Evolutionary conservation across 2,797 vertebrate genomes (phyloP), one percentile per base, ranked within the genome.

Genomic region (Crocodylus rhombifer): DNA sequence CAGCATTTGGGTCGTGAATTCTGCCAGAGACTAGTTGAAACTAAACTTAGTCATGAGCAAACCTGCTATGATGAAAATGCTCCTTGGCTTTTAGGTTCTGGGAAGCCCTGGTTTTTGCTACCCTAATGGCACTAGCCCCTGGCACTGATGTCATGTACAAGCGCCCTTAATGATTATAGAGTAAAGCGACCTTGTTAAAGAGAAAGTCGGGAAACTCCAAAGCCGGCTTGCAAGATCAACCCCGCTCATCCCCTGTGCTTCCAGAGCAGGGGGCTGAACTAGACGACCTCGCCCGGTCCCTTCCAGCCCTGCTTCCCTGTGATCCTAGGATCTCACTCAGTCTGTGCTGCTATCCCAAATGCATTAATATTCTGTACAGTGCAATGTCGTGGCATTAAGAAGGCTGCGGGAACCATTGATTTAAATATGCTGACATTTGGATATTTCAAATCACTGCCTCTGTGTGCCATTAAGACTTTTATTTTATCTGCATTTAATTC

Each of bases 1-100:
- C 86, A 84, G 84, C 79, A 2, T 86, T 88, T 15, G 67, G 86
- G 33, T 85, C 92, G 77, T 33, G 88, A 76, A 90, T 75, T 58
- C 82, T 74, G 62, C 76, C 7, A 8, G 14, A 91, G 18, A 17
- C 83, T 74, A 78, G 77, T 78, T 15, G 73, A 77, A 88, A 71
- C 1, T 14, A 93, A 87, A 80, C 30, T 42, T 51, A 51, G 42
- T 61, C 36, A 18, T 1, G 23, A 9, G 4, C n/a, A 55, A 91
- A 78, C 0, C 0, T 69, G 18, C 20, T 67, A 84, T 88, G 85
- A 83, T 14, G 0, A 1, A 91, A 90, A 25, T 67, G 28, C 30
- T 81, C n/a, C 63, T 58, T 42, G 15, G 80, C 13, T 87, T 5
- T 64, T 55, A 25, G 51, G 17, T 2, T 87, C 77, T 71, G 12